Conservation (phyloP, 64 coral and sea anemone genomes). For the Dendronephthya gigantea region DNA sequence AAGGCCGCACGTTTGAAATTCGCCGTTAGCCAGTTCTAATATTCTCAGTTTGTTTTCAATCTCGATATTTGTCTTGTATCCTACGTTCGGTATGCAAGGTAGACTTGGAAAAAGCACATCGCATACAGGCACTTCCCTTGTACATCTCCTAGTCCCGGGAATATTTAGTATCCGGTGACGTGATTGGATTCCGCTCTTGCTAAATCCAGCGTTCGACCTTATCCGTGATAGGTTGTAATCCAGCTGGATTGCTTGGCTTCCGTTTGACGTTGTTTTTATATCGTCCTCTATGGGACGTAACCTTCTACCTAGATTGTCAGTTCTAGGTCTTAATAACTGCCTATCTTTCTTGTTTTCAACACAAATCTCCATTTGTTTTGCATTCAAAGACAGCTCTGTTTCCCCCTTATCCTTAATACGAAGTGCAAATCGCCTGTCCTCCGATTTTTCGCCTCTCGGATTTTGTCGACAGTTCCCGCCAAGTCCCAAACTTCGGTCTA, state of each 20-base stretch:
- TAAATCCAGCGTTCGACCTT: neutral
- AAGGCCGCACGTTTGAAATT: neutral
- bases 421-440: conserved; percentile 3
- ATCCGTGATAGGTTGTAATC: neutral
- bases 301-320: neutral
- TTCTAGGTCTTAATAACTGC: neutral
- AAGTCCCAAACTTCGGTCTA: neutral
- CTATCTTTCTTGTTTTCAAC: neutral
- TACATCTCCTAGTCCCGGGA: conserved; percentile 18
- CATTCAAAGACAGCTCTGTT: neutral
- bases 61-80: conserved; percentile 46
- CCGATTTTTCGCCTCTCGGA: neutral
- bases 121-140: conserved; percentile 25
- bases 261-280: neutral
- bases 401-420: neutral
- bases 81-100: conserved; percentile 83
- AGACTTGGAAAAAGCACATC: conserved; percentile 66
- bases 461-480: conserved; percentile 15
- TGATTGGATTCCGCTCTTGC: no score
- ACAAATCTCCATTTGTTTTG: neutral
- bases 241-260: neutral
- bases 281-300: neutral
- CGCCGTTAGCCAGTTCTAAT: conserved; percentile 47
- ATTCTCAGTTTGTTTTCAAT: conserved; percentile 66
- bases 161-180: conserved; percentile 55